Conservation (phyloP, 2,113 vertebrate genomes). For the Apus apus region DNA sequence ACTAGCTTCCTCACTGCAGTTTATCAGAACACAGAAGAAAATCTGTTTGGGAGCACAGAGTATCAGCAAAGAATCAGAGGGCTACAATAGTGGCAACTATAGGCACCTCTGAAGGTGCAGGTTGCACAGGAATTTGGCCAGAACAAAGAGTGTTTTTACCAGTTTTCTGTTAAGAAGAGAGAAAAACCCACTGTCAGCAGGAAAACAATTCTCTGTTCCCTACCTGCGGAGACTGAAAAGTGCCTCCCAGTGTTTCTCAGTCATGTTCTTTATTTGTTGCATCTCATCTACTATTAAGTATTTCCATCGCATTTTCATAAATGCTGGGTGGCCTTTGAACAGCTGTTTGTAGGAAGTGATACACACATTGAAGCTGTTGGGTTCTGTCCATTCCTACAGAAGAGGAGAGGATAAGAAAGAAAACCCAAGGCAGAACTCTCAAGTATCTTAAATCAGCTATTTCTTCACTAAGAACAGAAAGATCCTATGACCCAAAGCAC, state of each 20-base stretch:
- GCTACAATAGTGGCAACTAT: not conserved
- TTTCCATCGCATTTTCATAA: slow-evolving; percentile 86
- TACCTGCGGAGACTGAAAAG: slow-evolving; percentile 88
- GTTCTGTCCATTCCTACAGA: slow-evolving; percentile 83
- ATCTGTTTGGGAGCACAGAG: not conserved
- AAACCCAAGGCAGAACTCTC: not conserved
- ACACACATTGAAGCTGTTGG: slow-evolving; percentile 90
- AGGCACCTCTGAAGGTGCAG: not conserved
- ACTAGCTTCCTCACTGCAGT: not conserved
- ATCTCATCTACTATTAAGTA: slow-evolving; percentile 91
- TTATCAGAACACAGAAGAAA: not conserved
- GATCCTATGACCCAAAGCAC: not conserved
- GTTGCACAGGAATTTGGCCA: not conserved
- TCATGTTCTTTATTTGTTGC: slow-evolving; percentile 90
- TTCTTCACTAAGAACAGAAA: not conserved
- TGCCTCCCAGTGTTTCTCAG: slow-evolving; percentile 90
- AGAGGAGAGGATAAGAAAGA: not conserved
- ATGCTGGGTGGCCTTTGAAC: slow-evolving; percentile 87
- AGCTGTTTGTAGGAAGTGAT: slow-evolving; percentile 91
- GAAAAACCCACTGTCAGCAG: not conserved
- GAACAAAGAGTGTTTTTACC: not conserved
- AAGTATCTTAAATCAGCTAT: not conserved
- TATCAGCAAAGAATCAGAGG: not conserved
- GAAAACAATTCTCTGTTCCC: not conserved
- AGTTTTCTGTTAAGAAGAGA: not conserved